phyloP scores from a whole-genome alignment of 2,888 invertebrate genomes.

The Drosophila longiperda region DNA sequence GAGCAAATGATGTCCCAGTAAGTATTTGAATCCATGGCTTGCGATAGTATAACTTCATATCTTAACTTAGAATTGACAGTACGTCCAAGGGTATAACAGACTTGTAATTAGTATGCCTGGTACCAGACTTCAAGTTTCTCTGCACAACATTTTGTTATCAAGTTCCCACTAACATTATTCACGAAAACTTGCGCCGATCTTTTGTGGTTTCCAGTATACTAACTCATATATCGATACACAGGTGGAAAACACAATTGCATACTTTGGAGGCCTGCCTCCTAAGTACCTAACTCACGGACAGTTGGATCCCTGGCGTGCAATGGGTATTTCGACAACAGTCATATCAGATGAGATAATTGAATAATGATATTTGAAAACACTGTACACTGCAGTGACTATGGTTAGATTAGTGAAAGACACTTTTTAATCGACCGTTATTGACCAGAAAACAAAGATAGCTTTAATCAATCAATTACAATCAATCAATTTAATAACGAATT shows the following conservation, averaged over 20 bases:
- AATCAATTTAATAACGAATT: conserved; percentile 26
- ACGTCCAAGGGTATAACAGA: conserved; percentile 93
- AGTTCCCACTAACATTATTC: conserved; percentile 79
- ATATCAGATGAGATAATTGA: conserved; percentile 69
- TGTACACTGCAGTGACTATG: not conserved
- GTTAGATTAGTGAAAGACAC: not conserved
- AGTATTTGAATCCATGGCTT: conserved; percentile 25
- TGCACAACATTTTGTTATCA: conserved; percentile 86
- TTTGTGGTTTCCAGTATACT: conserved; percentile 76
- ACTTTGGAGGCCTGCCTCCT: conserved; percentile 85
- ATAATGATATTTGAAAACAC: not conserved
- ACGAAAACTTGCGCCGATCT: conserved; percentile 77
- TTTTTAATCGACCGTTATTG: not conserved
- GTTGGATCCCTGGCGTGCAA: conserved; percentile 87
- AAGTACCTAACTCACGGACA: conserved; percentile 86
- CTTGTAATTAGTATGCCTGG: conserved; percentile 94
- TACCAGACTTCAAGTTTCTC: conserved; percentile 90
- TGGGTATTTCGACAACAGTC: conserved; percentile 84
- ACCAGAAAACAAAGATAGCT: not conserved
- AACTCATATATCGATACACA: conserved; percentile 66
- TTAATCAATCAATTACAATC: conserved; percentile 7
- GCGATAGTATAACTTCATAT: not conserved
- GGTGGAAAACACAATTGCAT: conserved; percentile 83
- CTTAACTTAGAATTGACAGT: conserved; percentile 47
- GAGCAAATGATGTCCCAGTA: conserved; percentile 73